phyloP scores from a whole-genome alignment of 2,797 vertebrate genomes.

The Karalla daura region DNA sequence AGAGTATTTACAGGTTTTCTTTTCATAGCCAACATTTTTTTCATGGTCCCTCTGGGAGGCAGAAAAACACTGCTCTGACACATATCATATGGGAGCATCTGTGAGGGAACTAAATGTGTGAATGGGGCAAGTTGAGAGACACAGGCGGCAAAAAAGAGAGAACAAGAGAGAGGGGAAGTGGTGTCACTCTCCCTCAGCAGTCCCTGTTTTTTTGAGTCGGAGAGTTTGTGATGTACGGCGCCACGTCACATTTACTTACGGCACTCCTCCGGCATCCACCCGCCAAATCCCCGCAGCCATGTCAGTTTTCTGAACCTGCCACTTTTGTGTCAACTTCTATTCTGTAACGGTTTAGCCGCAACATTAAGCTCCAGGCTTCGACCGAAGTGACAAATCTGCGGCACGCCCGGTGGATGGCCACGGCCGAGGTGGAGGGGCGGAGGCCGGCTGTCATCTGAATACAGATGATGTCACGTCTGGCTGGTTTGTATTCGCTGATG shows the following conservation, averaged over 20 bases:
- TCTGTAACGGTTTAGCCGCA: conserved; percentile 70
- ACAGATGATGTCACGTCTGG: conserved; percentile 53
- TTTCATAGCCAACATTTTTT: no score
- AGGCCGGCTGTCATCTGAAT: conserved; percentile 25
- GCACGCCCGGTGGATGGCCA: neutral
- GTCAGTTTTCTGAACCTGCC: conserved; percentile 75
- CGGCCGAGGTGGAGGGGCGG: neutral
- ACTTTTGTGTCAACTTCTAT: conserved; percentile 75
- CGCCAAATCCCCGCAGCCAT: conserved; percentile 61
- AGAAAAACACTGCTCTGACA: no score
- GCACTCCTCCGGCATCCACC: conserved; percentile 40
- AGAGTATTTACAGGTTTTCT: no score
- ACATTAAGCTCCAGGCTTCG: conserved; percentile 59
- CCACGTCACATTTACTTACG: conserved; percentile 69
- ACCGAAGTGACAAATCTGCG: conserved; percentile 60
- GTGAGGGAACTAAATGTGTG: neutral
- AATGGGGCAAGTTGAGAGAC: neutral
- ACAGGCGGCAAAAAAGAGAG: neutral
- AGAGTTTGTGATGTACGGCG: conserved; percentile 51
- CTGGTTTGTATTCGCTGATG: conserved; percentile 37
- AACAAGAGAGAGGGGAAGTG: neutral
- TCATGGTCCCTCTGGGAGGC: no score
- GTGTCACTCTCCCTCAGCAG: conserved; percentile 26
- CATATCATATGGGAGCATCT: no score
- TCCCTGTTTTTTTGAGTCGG: conserved; percentile 21